These are phyloP conservation scores for Egretta garzetta DNA, from an alignment of 2,113 vertebrate genomes.

Conservation along the genomic window DNA sequence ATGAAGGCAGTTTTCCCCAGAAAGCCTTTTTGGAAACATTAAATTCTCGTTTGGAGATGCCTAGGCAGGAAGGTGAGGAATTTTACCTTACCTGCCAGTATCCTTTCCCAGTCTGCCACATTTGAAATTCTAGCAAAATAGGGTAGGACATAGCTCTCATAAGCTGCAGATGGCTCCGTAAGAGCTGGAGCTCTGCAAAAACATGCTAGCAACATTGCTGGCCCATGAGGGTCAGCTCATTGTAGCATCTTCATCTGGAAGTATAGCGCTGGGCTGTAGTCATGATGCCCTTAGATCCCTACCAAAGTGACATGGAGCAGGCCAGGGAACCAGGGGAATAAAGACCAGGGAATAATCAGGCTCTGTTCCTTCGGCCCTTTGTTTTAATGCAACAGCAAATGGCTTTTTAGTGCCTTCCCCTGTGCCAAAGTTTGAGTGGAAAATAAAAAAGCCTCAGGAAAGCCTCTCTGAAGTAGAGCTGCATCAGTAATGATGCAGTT, in stretches of 20 bases:
- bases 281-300: neutral
- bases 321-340: neutral
- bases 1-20: neutral
- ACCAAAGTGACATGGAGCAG: neutral
- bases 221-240: neutral
- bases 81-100: neutral
- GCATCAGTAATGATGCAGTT: neutral
- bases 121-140: neutral
- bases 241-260: neutral
- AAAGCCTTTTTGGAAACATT: neutral
- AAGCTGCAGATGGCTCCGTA: neutral
- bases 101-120: neutral
- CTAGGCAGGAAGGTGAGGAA: neutral
- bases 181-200: neutral
- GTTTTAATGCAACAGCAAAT: neutral
- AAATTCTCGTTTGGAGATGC: neutral
- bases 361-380: neutral
- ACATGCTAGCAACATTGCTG: fast-evolving
- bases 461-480: neutral
- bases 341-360: neutral
- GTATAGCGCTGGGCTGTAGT: fast-evolving
- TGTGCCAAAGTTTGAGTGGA: neutral
- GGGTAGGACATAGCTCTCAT: neutral
- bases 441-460: neutral
- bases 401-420: neutral